Evolutionary conservation across 2,888 invertebrate species (phyloP), one percentile per base, ranked within the genome.

Genomic region (Micropterix aruncella): DNA sequence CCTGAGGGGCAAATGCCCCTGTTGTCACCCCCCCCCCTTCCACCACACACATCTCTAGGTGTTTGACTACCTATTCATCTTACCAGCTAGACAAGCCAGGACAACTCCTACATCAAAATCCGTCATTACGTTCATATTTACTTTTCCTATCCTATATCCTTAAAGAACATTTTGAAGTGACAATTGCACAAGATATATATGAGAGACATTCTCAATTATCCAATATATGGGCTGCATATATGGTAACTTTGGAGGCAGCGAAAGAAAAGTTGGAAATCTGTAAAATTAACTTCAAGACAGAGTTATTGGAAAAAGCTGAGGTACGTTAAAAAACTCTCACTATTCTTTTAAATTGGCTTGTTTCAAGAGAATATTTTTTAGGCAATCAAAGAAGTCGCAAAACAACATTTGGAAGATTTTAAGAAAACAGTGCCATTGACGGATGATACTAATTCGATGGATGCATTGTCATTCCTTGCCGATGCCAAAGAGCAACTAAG

Each of bases 241-340:
- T 88, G 42, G 64, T 71, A 40, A 60, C 77, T 12, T 63, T 92
- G 9, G 74, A 75, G 44, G 80, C 83, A 50, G 80, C 84, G 1
- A 84, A 87, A 52, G 78, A 78, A 53, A 75, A 78, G 70, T 63
- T 92, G 14, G 80, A 81, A 52, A 72, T 74, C 47, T 78, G 83
- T 46, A 84, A 84, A 63, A 80, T 83, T 42, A 77, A 75, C 52
- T 83, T 83, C 55, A 85, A 83, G 62, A 65, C 76, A n/a, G 73
- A 71, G 42, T 62, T 91, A 5, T 60, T 88, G 38, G 75, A 77
- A 47, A 79, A 83, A 57, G 79, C 85, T 0, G 80, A 84, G 55
- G 73, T 74, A 56, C 49, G 16, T 9, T 38, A n/a, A 15, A 9
- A 38, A n/a, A 9, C 5, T 38, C 7, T 38, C 5, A 5, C 15